phyloP scores from a whole-genome alignment of 2,888 invertebrate genomes.

The Pachliopta kotzebuea region DNA sequence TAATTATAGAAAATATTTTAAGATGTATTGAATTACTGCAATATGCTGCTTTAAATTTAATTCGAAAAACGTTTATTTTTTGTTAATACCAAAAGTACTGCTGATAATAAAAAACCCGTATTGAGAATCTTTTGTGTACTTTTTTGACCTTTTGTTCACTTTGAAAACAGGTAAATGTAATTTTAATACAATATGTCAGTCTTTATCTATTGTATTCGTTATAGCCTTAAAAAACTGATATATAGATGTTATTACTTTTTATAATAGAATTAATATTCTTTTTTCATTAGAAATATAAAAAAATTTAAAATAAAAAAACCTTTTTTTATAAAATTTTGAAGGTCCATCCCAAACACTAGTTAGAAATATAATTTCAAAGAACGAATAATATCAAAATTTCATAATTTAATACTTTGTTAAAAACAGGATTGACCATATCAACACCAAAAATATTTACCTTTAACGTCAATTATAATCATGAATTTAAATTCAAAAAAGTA shows the following conservation, averaged over 20 bases:
- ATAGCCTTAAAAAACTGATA: constrained; percentile 20
- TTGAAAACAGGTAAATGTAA: constrained; percentile 15
- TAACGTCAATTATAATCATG: too few relatives aligned
- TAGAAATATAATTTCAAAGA: too few relatives aligned
- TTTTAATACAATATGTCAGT: constrained; percentile 14
- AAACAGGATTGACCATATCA: too few relatives aligned
- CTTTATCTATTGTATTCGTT: constrained; percentile 19
- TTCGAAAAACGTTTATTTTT: background rate
- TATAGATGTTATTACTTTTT: background rate
- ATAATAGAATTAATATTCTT: background rate
- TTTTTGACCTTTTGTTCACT: constrained; percentile 22
- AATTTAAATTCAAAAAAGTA: too few relatives aligned
- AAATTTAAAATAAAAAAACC: too few relatives aligned
- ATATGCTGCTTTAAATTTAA: background rate
- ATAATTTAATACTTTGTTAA: too few relatives aligned
- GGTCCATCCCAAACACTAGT: too few relatives aligned
- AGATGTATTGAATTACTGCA: background rate
- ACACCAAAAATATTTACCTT: too few relatives aligned
- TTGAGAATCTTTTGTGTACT: constrained; percentile 8
- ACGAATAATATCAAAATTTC: too few relatives aligned
- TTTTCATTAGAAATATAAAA: too few relatives aligned
- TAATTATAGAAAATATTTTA: constrained; percentile 12
- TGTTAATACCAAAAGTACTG: background rate
- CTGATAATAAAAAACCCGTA: constrained; percentile 12
- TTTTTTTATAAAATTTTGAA: too few relatives aligned